phyloP scores from a whole-genome alignment of 2,113 vertebrate species.

The Nesoenas mayeri region DNA sequence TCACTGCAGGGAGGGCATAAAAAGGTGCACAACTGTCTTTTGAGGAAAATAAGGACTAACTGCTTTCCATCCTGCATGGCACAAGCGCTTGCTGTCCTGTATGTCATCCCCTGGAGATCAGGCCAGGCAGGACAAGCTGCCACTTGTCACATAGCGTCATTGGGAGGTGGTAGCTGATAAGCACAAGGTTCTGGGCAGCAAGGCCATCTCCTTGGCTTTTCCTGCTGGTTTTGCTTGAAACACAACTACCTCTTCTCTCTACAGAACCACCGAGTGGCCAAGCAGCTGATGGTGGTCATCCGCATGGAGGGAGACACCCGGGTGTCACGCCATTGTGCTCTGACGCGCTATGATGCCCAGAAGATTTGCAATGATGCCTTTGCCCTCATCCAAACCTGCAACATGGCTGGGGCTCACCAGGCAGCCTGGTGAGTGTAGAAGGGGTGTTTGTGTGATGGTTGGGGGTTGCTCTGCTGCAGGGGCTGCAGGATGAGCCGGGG shows the following conservation, averaged over 20 bases:
- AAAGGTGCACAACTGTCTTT: neutral
- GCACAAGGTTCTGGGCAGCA: neutral
- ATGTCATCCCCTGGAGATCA: neutral
- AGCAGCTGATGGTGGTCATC: constrained; percentile 83
- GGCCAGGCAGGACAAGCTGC: neutral
- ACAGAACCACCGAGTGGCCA: constrained; percentile 91
- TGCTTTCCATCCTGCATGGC: neutral
- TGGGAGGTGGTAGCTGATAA: neutral
- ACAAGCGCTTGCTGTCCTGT: neutral
- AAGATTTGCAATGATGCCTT: constrained; percentile 88
- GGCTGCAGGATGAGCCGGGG: neutral
- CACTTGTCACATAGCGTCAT: neutral
- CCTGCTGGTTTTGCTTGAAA: constrained; percentile 47
- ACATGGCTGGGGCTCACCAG: constrained; percentile 84
- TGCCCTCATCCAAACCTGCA: constrained; percentile 87
- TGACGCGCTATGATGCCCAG: constrained; percentile 85
- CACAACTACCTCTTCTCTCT: neutral
- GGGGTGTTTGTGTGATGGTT: fast-evolving
- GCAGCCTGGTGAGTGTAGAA: constrained; percentile 85
- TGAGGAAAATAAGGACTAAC: neutral
- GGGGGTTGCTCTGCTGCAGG: neutral
- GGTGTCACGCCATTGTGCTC: constrained; percentile 87
- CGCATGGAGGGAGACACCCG: constrained; percentile 83
- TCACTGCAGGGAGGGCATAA: fast-evolving
- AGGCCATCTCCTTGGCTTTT: neutral